These are phyloP conservation scores for Remorina albescens DNA, from an alignment of 2,797 vertebrate species.

Conservation along the genomic window DNA sequence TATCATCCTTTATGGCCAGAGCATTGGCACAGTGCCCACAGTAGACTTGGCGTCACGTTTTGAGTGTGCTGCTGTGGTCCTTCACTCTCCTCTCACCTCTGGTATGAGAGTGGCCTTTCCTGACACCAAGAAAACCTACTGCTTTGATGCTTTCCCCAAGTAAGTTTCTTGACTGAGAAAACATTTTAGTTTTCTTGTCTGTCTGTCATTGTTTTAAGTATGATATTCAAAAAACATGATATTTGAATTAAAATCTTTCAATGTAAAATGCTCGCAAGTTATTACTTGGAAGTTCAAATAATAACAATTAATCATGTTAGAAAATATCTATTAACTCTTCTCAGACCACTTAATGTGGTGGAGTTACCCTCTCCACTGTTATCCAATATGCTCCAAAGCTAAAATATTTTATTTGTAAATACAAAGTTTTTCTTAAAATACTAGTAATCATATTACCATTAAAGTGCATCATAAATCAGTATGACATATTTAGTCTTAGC, in stretches of 20 bases:
- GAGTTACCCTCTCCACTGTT: not conserved
- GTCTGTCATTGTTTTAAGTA: not conserved
- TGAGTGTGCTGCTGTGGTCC: conserved; percentile 96
- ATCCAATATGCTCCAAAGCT: not conserved
- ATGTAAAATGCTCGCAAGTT: not conserved
- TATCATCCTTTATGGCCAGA: conserved; percentile 96
- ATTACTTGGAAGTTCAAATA: not conserved
- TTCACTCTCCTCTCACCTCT: conserved; percentile 97
- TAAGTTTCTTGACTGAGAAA: conserved; percentile 73
- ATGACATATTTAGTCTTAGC: too few species aligned
- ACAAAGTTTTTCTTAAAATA: not conserved
- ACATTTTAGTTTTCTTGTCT: not conserved
- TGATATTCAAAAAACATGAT: not conserved
- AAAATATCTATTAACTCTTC: not conserved
- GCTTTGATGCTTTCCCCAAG: conserved; percentile 98
- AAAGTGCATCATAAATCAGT: not conserved
- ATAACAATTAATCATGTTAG: not conserved
- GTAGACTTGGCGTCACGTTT: conserved; percentile 97
- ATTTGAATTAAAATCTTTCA: not conserved
- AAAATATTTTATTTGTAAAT: not conserved
- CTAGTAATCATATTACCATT: not conserved
- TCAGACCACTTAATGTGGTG: not conserved
- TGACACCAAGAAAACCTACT: conserved; percentile 99
- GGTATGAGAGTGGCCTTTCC: conserved; percentile 99
- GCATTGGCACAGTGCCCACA: conserved; percentile 97